phyloP scores from a whole-genome alignment of 2,113 vertebrate species.

The Macrotis lagotis region DNA sequence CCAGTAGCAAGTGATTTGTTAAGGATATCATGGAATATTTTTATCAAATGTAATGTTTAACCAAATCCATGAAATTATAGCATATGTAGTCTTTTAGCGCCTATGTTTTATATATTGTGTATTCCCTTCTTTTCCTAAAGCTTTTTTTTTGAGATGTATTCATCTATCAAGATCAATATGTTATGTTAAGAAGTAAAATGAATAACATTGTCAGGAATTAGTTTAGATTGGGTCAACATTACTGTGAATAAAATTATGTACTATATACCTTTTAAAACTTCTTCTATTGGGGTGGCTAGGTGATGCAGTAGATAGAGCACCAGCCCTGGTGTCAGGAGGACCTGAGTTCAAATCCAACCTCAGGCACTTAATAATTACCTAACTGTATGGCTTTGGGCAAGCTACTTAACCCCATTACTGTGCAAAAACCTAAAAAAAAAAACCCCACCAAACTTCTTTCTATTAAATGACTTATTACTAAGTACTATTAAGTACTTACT shows the following conservation, averaged over 20 bases:
- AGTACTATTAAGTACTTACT: conserved; percentile 36
- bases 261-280: conserved; percentile 41
- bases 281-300: too few species aligned
- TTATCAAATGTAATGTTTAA: background rate
- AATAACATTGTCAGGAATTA: conserved; percentile 59
- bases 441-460: too few species aligned
- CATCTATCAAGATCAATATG: conserved; percentile 66
- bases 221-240: conserved; percentile 18
- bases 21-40: background rate
- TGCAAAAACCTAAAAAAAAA: too few species aligned
- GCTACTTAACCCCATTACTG: too few species aligned
- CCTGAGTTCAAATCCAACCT: too few species aligned
- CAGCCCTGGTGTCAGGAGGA: too few species aligned
- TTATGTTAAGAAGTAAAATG: conserved; percentile 63
- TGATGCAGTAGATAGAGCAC: too few species aligned
- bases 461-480: too few species aligned
- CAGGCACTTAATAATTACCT: too few species aligned
- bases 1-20: background rate
- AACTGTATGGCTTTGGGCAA: too few species aligned
- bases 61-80: background rate
- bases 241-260: conserved; percentile 43
- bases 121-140: background rate
- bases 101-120: conserved; percentile 43
- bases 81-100: background rate
- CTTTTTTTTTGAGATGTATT: conserved; percentile 36